Conservation (phyloP, 2,888 invertebrate species). For the Keiferia lycopersicella region DNA sequence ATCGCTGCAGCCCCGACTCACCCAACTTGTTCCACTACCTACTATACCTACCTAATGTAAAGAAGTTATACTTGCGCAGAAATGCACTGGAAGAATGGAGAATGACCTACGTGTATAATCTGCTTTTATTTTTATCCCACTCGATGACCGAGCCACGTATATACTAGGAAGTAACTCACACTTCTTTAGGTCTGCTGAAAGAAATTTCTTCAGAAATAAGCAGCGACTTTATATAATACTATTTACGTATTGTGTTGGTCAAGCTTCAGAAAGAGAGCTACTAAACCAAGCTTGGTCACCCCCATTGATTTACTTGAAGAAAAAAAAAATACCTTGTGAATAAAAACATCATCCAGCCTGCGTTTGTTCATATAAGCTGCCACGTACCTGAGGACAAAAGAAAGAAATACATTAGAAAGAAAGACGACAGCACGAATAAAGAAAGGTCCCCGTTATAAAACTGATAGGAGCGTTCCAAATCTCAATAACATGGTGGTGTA, state of each 20-base stretch:
- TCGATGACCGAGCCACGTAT: no score
- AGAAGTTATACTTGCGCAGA: background rate
- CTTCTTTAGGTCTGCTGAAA: no score
- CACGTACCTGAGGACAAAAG: background rate
- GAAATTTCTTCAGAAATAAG: no score
- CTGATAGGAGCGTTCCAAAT: constrained; percentile 27
- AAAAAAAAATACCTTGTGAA: no score
- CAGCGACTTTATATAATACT: no score
- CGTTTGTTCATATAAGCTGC: background rate
- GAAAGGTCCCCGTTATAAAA: background rate
- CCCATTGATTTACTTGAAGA: no score
- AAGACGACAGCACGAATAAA: background rate
- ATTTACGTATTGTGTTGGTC: no score
- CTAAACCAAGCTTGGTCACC: no score
- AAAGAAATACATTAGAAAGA: background rate
- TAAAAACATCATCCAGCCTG: no score
- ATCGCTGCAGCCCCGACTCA: constrained; percentile 54
- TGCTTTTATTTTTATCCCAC: no score
- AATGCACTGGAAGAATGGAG: background rate
- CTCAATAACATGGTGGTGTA: constrained; percentile 23
- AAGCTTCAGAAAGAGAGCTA: no score
- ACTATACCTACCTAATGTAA: background rate
- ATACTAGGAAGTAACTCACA: no score
- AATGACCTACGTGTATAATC: background rate
- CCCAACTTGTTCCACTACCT: constrained; percentile 32